Conservation (phyloP, 2,113 vertebrate genomes). For the Mastomys coucha region DNA sequence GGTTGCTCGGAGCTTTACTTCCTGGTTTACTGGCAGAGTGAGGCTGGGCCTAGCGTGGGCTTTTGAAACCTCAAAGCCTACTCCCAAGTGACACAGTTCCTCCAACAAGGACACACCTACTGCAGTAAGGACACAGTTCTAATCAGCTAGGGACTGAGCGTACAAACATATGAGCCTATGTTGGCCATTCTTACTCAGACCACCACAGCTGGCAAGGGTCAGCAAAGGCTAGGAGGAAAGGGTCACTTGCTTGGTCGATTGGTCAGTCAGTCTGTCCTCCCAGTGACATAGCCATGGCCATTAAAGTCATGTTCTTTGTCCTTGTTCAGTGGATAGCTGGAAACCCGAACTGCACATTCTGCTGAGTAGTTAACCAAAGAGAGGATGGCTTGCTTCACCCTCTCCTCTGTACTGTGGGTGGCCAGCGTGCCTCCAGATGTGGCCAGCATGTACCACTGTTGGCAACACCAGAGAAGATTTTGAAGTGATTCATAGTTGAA, state of each 20-base stretch:
- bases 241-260: not conserved
- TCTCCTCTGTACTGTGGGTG: not conserved
- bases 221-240: not conserved
- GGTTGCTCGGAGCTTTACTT: not conserved
- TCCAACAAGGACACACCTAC: not conserved
- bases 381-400: not conserved
- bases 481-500: not conserved
- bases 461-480: not conserved
- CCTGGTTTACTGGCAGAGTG: not conserved
- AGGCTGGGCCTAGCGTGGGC: not conserved
- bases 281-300: accelerated
- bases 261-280: not conserved
- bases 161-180: not conserved
- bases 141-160: not conserved
- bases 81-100: not conserved
- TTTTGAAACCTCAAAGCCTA: not conserved
- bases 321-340: not conserved
- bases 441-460: accelerated
- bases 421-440: not conserved
- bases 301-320: not conserved
- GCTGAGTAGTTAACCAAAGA: accelerated
- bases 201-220: not conserved
- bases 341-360: not conserved
- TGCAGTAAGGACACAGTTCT: no score
- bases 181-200: not conserved